Base-by-base conservation (phyloP, 2,113 vertebrate genomes). In the Symphodus melops region DNA sequence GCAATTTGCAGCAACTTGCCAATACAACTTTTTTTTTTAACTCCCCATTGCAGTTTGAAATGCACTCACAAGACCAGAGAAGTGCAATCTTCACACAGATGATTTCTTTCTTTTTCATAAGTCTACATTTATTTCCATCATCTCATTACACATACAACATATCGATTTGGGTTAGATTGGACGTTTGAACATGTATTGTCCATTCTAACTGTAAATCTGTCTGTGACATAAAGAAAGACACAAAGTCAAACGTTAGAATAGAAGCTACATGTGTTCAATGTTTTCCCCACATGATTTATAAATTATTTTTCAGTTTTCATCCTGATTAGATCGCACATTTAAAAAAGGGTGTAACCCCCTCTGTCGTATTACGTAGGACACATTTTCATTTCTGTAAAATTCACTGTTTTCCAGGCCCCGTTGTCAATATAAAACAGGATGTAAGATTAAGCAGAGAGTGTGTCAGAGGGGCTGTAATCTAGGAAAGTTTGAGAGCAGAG, bases 401-500 rank as follows among this genome's bases (percentile, higher is more conserved):
- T 52, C 17, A 37, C 2, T 49, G 17, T 55, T 53, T 68, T 36
- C 1, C 4, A 12, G 9, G 42, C 37, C 28, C 9, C 39, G 37
- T 25, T 28, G 65, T 73, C 67, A 81, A 60, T 77, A 69, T 54
- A 84, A 81, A 86, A 86, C 64, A n/a, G 79, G 72, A 88, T 79
- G 75, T 77, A n/a, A 1, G 4, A 4, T 56, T 20, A 9, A 46
- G 1, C 37, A 16, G 25, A 0, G 17, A 23, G n/a, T n/a, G 8
- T 55, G 16, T 68, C 64, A 61, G 12, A 28, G 13, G 20, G 44
- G 86, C 79, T 86, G 87, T 92, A 88, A 93, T 93, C 88, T 90
- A 91, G 90, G 88, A 92, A 91, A 86, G 79, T 93, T 93, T 87
- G 61, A 57, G 46, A 42, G 56, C 52, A 20, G 16, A 63, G 16